Base-by-base conservation (phyloP, 2,113 vertebrate genomes). In the Cygnus atratus region DNA sequence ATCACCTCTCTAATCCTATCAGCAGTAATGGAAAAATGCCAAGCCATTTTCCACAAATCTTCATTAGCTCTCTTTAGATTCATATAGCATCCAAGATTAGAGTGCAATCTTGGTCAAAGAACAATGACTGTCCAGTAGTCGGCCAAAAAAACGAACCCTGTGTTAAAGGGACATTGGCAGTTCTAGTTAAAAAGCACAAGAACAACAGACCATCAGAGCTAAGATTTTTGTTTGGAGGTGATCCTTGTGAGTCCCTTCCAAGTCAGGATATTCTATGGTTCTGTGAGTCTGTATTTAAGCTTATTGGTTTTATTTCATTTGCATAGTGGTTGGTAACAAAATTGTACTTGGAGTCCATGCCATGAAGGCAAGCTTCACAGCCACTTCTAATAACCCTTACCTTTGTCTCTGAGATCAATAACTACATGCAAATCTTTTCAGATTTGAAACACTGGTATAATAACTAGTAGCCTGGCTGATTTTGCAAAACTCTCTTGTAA, bases 1-100 rank as follows among this genome's bases (percentile, higher is more conserved):
- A 63, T 93, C 85, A 77, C 58, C n/a, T 93, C 44, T 67, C 58
- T 72, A 75, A 96, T 95, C 74, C 80, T 91, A 50, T 91, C 63
- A 84, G 44, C 16, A 84, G 35, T 3, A 73, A 71, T 52, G 76
- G 87, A 75, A 75, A 92, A 84, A 43, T 7, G 31, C 66, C 78
- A 88, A 61, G 63, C 4, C 10, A 22, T 81, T 90, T 90, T 52
- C 71, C 74, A 57, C 57, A 78, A 75, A 37, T 57, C 41, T 90
- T 62, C 71, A 66, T 83, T 75, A 72, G 33, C 13, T 90, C 18
- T 46, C 33, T 77, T 55, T 67, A 62, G 35, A 67, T 73, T 50
- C 71, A 66, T 22, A 50, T 4, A 72, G 43, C 68, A 88, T 62
- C 61, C 61, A 84, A 62, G 39, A 41, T 44, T 7, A 50, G 78